Base-by-base conservation (phyloP, 2,888 invertebrate genomes). In the Argynnis bischoffii region DNA sequence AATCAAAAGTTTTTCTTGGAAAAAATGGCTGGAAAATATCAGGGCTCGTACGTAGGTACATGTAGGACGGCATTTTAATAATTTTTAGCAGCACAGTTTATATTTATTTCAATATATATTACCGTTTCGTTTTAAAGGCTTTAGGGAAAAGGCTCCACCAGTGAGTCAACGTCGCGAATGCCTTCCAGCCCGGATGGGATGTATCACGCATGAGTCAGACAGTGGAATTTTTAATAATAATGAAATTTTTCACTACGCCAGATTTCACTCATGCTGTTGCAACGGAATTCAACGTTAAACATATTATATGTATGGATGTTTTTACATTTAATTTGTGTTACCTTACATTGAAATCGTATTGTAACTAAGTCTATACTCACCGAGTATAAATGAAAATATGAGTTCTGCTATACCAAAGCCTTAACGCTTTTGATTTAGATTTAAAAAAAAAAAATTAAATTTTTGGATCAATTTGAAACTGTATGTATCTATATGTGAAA, bases 81-180 rank as follows among this genome's bases (percentile, higher is more conserved):
- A 55, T n/a, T 31, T 31, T n/a, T n/a, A 3, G 5, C 13, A 18
- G 16, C 18, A 18, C 35, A 18, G 5, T 18, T 21, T 26, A 26
- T 21, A 16, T 51, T 35, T 50, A 15, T 59, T 57, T 47, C 16
- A 15, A 48, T 60, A 18, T 53, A 35, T 6, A 13, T 6, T 53
- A 8, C 50, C 14, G n/a, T 57, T 57, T 18, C 47, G 50, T 63
- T 46, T 46, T 59, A 67, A 26, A 70, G 70, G 70, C 68, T 70
- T 59, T 66, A 51, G 64, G 64, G 66, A 67, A 69, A 64, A 70
- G 63, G 63, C 35, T 55, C 14, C 46, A 26, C 26, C 50, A 53
- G 46, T 72, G 72, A 70, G 67, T 72, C 70, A 70, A 54, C 55
- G 59, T 41, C 50, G 61, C 64, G 70, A 65, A 60, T 64, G 65